Evolutionary conservation across 2,113 vertebrate species (phyloP), one percentile per base, ranked within the genome.

Genomic region (Alethe castanea): DNA sequence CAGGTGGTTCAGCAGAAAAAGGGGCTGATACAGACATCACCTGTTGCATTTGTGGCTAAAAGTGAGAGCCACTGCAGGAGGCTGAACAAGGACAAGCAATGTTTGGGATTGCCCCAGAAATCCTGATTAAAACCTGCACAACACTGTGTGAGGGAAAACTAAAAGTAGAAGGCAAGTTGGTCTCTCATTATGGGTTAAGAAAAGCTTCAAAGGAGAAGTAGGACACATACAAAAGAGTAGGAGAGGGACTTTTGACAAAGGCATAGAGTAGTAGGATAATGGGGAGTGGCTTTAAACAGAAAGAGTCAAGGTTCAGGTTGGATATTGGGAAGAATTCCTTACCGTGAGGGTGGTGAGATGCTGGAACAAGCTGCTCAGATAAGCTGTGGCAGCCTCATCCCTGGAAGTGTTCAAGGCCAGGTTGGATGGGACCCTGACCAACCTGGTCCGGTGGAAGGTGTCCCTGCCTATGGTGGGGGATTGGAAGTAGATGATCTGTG

Each of bases 271-370:
- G 28, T 19, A 77, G 31, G 14, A 48, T 22, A 48, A 42, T 2
- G 14, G 3, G 2, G 3, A 26, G 18, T 36, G 35, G 18, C 14
- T 69, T 83, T 42, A 62, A 61, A 36, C 14, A 42, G 20, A 48
- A 42, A 5, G 18, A 69, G 6, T 33, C 8, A 15, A 33, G 17
- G 9, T 76, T 48, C 26, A 17, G 40, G 8, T n/a, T 20, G 20
- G 17, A 31, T 48, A 56, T 54, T 48, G 23, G 25, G 48, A 70
- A 77, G 18, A 70, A 83, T 56, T 69, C 25, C 9, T 62, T 26
- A 13, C 7, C 2, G 0, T 62, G 25, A 42, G 2, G 5, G 14
- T 28, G 22, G 14, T 54, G 29, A 56, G 25, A 22, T 1, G 0
- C 35, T 56, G 35, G 40, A 4, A 76, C 14, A 69, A 1, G 40